A percentile compares a stretch with the other conserved stretches of the same genome.
phyloP scores from a whole-genome alignment of 2,888 invertebrate species.

The Cosmia trapezina region DNA sequence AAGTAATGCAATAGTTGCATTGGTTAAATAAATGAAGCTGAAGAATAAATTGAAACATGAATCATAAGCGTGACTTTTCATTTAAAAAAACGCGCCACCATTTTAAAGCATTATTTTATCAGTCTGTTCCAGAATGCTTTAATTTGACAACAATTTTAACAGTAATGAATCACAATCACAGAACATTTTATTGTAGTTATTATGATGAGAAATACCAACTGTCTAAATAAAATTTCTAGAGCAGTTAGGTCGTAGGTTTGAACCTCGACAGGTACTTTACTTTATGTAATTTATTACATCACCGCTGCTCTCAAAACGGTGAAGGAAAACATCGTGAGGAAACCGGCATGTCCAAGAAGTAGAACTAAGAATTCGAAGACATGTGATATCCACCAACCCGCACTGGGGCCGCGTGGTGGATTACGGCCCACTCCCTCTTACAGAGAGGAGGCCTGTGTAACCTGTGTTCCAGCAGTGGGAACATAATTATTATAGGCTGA shows the following conservation, averaged over 20 bases:
- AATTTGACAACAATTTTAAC: neutral
- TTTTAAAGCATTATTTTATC: neutral
- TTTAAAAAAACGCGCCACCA: neutral
- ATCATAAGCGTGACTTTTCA: neutral
- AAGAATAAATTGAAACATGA: too few species aligned
- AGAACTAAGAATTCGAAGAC: too few species aligned
- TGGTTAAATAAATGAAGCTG: too few species aligned
- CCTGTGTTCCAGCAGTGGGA: neutral
- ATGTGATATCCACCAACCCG: too few species aligned
- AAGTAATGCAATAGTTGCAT: too few species aligned
- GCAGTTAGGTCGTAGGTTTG: too few species aligned
- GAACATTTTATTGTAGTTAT: neutral
- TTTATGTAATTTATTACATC: neutral
- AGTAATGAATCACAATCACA: too few species aligned
- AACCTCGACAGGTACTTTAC: neutral
- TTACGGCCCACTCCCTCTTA: neutral
- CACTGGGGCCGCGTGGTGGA: too few species aligned
- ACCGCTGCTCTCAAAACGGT: neutral
- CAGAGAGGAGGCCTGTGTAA: too few species aligned
- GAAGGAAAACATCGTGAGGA: neutral
- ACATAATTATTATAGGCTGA: too few species aligned
- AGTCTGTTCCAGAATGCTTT: neutral
- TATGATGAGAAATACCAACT: neutral
- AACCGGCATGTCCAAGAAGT: too few species aligned
- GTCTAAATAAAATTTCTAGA: neutral